phyloP scores from a whole-genome alignment of 2,797 vertebrate genomes.

The Falco berigora region DNA sequence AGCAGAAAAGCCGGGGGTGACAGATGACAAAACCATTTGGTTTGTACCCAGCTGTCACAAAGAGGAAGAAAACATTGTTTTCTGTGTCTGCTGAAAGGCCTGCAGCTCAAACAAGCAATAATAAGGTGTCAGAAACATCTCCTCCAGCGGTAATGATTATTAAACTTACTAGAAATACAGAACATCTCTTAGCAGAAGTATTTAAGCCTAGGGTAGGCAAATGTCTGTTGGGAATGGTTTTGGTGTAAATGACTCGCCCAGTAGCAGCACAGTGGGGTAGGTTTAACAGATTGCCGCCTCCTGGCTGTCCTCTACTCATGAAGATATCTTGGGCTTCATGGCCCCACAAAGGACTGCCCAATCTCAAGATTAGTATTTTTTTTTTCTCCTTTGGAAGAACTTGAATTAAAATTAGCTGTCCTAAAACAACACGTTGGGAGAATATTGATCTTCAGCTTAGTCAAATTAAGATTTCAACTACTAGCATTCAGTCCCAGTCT shows the following conservation, averaged over 20 bases:
- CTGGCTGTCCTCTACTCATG: accelerated
- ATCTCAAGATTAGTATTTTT: not conserved
- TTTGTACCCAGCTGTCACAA: not conserved
- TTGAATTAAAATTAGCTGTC: not conserved
- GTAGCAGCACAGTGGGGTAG: not conserved
- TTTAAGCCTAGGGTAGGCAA: not conserved
- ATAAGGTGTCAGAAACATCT: not conserved
- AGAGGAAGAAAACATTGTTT: not conserved
- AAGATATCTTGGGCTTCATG: not conserved
- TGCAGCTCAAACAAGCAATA: not conserved
- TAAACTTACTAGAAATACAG: not conserved
- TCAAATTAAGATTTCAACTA: not conserved
- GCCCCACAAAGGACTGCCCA: not conserved
- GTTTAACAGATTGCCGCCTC: not conserved
- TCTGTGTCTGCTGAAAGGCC: not conserved
- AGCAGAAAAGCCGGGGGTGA: not conserved
- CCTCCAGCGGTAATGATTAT: accelerated
- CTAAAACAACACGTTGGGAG: not conserved
- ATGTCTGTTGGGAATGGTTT: not conserved
- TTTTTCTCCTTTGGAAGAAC: not conserved
- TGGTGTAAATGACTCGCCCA: not conserved
- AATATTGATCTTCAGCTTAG: not conserved
- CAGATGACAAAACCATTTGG: accelerated
- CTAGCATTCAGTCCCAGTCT: accelerated
- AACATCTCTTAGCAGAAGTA: not conserved